Evolutionary conservation across 1,140 invertebrate genomes (phyloP).

Genomic region (Bombus affinis): DNA sequence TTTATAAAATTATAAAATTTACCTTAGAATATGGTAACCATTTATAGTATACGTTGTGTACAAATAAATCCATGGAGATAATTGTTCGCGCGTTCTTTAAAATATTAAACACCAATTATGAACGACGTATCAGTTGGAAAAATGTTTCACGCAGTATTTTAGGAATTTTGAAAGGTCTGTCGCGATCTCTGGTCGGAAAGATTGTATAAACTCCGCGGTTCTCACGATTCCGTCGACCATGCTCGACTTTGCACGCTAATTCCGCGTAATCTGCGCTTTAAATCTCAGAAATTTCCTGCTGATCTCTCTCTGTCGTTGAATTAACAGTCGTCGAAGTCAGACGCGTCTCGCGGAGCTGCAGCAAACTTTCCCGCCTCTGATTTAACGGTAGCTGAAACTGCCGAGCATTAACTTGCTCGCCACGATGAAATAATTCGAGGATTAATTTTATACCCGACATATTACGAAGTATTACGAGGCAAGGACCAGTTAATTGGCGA

Average conservation of each 20-base stretch:
- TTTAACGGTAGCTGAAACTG: background rate
- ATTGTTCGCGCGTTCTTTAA: too few species aligned
- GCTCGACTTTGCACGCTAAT: background rate
- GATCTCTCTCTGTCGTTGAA: background rate
- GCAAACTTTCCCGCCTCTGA: background rate
- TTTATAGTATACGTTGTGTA: too few species aligned
- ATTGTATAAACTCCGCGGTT: background rate
- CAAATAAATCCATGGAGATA: too few species aligned
- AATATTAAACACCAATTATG: background rate
- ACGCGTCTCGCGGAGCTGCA: background rate
- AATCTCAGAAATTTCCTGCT: background rate
- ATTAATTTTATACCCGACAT: conserved; percentile 19
- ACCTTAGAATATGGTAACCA: too few species aligned
- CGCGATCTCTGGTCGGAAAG: background rate
- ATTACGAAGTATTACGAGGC: conserved; percentile 6
- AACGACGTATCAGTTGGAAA: background rate
- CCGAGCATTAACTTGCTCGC: too few species aligned
- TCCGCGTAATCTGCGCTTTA: background rate
- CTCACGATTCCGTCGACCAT: background rate
- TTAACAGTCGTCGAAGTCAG: background rate
- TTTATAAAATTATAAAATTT: too few species aligned
- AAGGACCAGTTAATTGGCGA: conserved; percentile 14
- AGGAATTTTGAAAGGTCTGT: background rate
- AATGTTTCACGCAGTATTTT: background rate
- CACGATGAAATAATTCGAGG: conserved; percentile 8